Base-by-base conservation (phyloP, 2,797 vertebrate species). In the Sternotherus odoratus region DNA sequence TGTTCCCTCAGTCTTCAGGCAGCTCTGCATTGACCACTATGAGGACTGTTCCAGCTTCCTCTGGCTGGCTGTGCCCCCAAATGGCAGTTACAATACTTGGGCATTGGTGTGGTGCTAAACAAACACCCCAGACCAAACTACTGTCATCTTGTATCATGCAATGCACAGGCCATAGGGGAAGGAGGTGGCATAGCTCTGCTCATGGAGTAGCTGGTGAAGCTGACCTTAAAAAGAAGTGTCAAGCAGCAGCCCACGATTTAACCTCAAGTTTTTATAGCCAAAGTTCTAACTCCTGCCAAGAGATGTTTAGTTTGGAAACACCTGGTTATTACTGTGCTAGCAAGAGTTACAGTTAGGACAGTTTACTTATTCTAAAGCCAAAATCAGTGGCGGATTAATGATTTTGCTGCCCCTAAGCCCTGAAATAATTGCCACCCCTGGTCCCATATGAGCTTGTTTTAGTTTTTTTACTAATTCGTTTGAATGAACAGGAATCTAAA, bases 141-240 rank as follows among this genome's bases (percentile, higher is more conserved):
- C 72, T 75, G 43, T 75, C 13, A 4, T 28, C 24, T 39, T 39
- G n/a, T 19, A 69, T 69, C 17, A 69, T 39, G 6, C 72, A 75
- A 4, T 8, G 30, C 6, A 2, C 0, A 0, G 19, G 1, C 1
- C 53, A 4, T 10, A 66, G 80, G 43, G 33, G 23, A 36, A 50
- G 36, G 30, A 21, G 5, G 43, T 30, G 13, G 39, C 72, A 72
- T 72, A 39, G 66, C 24, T 39, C 7, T 46, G 26, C 24, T 75
- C 43, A 8, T 28, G 24, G 15, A 75, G 24, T 30, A 75, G 26
- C 26, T 48, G 26, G 43, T 75, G 15, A 75, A 46, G 43, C 26
- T 26, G 36, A 23, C 23, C 43, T 19, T 74, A 74, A 43, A 74
- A 24, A 15, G 5, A 17, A 30, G 72, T 15, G 26, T 75, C 26